Conservation (phyloP, 1,140 invertebrate genomes). For the Aphidius ervi region DNA sequence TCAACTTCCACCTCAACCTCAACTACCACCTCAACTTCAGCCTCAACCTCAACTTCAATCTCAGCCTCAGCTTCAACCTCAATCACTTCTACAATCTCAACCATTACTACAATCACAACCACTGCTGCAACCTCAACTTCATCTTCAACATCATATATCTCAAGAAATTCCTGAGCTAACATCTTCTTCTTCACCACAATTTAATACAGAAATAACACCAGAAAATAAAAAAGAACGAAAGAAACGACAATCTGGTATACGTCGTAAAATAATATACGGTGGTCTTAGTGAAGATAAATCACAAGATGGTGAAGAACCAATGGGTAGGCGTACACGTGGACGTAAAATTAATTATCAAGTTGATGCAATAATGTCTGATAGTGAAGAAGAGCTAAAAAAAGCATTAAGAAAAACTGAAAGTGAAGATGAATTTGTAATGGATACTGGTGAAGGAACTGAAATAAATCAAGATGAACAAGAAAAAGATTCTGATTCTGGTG, state of each 20-base stretch:
- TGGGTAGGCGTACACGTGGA: constrained; percentile 60
- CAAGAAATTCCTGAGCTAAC: background rate
- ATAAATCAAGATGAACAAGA: constrained; percentile 53
- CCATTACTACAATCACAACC: too few species aligned
- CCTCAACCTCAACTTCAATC: too few species aligned
- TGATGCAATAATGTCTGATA: constrained; percentile 62
- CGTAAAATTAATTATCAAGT: constrained; percentile 66
- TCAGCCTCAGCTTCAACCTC: background rate
- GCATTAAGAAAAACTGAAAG: constrained; percentile 51
- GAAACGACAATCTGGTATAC: constrained; percentile 42
- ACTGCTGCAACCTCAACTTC: background rate
- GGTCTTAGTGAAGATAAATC: constrained; percentile 52
- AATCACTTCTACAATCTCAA: background rate
- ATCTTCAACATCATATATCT: background rate
- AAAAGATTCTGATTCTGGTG: constrained; percentile 50
- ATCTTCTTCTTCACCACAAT: background rate
- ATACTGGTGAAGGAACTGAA: constrained; percentile 53
- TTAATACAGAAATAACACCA: background rate
- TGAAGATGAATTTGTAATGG: constrained; percentile 56
- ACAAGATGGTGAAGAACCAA: constrained; percentile 48
- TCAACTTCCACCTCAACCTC: too few species aligned
- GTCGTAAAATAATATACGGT: constrained; percentile 55
- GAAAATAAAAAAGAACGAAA: constrained; percentile 42
- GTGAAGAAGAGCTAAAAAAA: constrained; percentile 58
- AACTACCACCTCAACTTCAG: too few species aligned